Evolutionary conservation across 2,797 vertebrate species (phyloP).

Genomic region (Tapera naevia): DNA sequence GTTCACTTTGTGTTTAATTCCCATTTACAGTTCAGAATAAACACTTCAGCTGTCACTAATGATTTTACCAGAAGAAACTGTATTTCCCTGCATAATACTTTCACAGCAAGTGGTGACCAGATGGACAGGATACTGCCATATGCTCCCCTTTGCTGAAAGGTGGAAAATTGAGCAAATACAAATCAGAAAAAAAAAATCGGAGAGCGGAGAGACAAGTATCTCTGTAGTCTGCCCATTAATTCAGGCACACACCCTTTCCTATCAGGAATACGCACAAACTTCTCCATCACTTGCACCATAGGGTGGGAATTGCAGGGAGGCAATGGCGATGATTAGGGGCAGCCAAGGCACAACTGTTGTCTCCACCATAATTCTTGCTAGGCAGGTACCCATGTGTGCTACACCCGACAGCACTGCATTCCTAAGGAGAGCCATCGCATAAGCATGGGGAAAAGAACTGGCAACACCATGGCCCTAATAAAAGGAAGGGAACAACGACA

Average conservation of each 20-base stretch:
- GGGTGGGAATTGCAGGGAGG: neutral
- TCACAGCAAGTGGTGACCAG: slow-evolving; percentile 44
- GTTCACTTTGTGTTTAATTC: neutral
- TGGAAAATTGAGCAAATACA: slow-evolving; percentile 2
- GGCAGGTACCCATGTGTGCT: neutral
- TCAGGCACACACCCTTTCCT: neutral
- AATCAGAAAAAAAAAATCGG: neutral
- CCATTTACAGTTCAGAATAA: neutral
- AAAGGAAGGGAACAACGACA: neutral
- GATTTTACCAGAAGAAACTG: slow-evolving; percentile 16
- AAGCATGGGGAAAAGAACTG: fast-evolving
- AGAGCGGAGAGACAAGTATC: neutral
- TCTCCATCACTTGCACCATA: neutral
- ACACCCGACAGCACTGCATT: fast-evolving
- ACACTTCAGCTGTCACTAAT: slow-evolving; percentile 24
- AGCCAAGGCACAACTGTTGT: neutral
- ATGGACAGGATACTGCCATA: slow-evolving; percentile 44
- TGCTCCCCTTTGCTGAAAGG: slow-evolving; percentile 38
- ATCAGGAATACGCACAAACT: neutral
- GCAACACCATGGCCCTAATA: fast-evolving
- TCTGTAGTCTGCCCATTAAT: neutral
- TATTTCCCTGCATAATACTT: slow-evolving; percentile 2
- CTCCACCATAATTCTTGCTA: neutral
- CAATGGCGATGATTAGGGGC: fast-evolving
- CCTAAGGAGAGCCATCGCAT: neutral